Conservation (phyloP, 2,113 vertebrate genomes). For the Lates calcarifer region DNA sequence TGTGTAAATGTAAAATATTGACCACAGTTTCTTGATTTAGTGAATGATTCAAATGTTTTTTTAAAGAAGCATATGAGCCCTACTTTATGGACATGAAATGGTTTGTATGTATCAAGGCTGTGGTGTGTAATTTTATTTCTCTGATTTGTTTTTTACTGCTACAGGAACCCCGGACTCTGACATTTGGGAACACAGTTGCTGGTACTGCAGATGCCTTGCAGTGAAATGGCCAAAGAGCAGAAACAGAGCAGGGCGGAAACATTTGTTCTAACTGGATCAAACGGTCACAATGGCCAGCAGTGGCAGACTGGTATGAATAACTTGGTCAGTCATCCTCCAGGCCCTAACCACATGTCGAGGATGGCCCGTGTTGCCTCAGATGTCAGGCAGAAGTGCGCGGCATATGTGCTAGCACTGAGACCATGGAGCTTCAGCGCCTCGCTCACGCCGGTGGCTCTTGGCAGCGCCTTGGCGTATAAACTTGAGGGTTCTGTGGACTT, state of each 20-base stretch:
- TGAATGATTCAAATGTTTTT: too few relatives aligned
- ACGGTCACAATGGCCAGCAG: slow-evolving; percentile 79
- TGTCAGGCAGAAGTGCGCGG: slow-evolving; percentile 91
- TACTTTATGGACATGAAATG: background rate
- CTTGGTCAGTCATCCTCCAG: slow-evolving; percentile 27
- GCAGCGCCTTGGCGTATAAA: slow-evolving; percentile 94
- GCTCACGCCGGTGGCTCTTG: slow-evolving; percentile 94
- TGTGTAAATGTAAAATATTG: background rate
- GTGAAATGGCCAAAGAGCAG: slow-evolving; percentile 77
- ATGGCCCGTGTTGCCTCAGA: slow-evolving; percentile 73
- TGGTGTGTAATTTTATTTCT: background rate
- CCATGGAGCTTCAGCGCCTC: slow-evolving; percentile 99
- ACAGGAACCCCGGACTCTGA: slow-evolving; percentile 51
- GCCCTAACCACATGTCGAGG: slow-evolving; percentile 55
- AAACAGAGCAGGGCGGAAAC: slow-evolving; percentile 73
- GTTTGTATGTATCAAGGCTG: background rate
- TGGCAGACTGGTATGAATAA: slow-evolving; percentile 65
- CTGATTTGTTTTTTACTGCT: slow-evolving; percentile 8
- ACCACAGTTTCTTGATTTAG: background rate
- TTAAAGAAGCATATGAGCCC: background rate
- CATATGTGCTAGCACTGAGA: slow-evolving; percentile 93
- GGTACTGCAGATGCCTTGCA: slow-evolving; percentile 24
- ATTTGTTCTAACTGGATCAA: slow-evolving; percentile 75
- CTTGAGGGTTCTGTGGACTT: slow-evolving; percentile 90
- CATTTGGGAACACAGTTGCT: slow-evolving; percentile 38